Conservation (phyloP, 2,797 vertebrate genomes). For the Cryptoprocta ferox region DNA sequence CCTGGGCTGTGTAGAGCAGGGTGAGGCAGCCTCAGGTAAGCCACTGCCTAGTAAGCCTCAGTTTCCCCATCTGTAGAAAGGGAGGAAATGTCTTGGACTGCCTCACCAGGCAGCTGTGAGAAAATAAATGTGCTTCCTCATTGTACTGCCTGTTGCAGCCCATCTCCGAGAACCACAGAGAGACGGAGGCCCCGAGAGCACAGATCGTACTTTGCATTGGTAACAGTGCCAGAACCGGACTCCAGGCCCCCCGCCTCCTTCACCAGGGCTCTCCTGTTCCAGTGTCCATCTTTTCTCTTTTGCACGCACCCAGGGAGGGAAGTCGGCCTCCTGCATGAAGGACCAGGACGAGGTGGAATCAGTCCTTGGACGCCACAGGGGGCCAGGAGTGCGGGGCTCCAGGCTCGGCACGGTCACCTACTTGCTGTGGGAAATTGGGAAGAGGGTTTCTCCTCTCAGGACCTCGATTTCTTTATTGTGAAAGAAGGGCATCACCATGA, state of each 20-base stretch:
- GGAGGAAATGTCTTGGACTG: not conserved
- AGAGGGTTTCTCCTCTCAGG: not conserved
- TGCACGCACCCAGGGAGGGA: not conserved
- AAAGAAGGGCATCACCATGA: not conserved
- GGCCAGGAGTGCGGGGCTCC: slow-evolving; percentile 34
- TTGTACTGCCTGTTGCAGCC: not conserved
- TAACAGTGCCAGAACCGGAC: not conserved
- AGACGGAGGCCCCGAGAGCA: not conserved
- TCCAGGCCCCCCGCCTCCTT: not conserved
- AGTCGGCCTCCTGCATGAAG: not conserved
- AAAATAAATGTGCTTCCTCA: not conserved
- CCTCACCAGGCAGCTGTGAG: not conserved
- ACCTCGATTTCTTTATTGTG: not conserved
- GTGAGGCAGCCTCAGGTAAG: slow-evolving; percentile 11
- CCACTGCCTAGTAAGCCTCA: not conserved
- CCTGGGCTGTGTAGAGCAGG: not conserved
- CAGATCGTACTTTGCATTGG: not conserved
- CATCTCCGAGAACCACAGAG: not conserved
- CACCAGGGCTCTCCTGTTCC: not conserved
- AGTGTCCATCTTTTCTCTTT: not conserved
- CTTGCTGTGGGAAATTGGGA: not conserved
- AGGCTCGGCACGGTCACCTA: slow-evolving; percentile 47
- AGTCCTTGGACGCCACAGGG: slow-evolving; percentile 2
- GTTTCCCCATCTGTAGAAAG: not conserved
- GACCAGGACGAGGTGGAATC: fast-evolving